A percentile compares a stretch with the other conserved stretches of the same genome.
Evolutionary conservation across 2,113 vertebrate species (phyloP).

Genomic region (Lepisosteus osseus): DNA sequence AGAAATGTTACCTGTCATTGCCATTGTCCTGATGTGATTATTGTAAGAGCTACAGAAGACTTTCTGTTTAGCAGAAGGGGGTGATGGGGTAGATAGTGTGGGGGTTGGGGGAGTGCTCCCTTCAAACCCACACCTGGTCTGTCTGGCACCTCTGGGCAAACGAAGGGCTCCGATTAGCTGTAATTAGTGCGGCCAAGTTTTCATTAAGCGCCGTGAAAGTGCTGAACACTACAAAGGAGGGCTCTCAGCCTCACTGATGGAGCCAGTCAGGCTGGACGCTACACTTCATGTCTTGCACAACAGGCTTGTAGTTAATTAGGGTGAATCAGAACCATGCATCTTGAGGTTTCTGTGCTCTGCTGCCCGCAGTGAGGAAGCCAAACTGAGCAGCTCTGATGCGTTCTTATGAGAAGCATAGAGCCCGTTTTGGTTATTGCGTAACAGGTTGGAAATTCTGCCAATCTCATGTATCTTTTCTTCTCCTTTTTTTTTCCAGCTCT

Average conservation of each 20-base stretch:
- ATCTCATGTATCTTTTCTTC: constrained; percentile 39
- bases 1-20: background rate
- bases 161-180: background rate
- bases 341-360: background rate
- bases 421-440: no score
- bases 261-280: constrained; percentile 1
- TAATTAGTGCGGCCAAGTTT: background rate
- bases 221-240: no score
- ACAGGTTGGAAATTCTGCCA: constrained; percentile 15
- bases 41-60: background rate
- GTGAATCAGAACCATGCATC: background rate
- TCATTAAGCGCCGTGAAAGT: background rate
- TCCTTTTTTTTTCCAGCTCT: constrained; percentile 70
- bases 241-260: background rate
- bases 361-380: background rate
- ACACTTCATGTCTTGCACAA: background rate
- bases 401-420: background rate
- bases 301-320: background rate
- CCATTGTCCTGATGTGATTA: background rate
- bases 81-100: no score
- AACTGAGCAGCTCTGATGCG: background rate
- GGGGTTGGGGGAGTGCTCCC: background rate
- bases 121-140: background rate
- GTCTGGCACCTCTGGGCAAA: background rate
- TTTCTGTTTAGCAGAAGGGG: background rate